Base-by-base conservation (phyloP, 2,888 invertebrate species). In the Archips xylosteana region DNA sequence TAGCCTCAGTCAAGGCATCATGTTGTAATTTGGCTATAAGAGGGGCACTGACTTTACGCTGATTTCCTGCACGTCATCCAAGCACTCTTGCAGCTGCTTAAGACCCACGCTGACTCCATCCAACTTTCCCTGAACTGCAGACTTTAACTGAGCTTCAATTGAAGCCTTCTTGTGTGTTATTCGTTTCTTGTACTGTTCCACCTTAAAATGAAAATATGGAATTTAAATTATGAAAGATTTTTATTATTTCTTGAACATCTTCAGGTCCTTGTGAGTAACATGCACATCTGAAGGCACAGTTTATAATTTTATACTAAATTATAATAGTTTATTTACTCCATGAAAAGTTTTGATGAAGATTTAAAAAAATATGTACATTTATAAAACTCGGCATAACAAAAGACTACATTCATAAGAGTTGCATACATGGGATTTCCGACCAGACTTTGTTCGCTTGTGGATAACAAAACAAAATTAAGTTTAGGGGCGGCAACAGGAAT, bases 121-220 rank as follows among this genome's bases (percentile, higher is more conserved):
- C 70, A 99, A 92, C 91, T 99, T 99, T 77, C 99, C 98, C 89
- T 99, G 99, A 95, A 99, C 98, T 0, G 99, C 99, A n/a, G 99
- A 99, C 92, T 99, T 99, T 34, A 99, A 88, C 95, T 98, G 97
- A 0, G 98, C 98, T 89, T 99, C 99, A 9, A 98, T 98, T 3
- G 98, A 98, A 0, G 97, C 97, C 94, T 98, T 97, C 81, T 97
- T 97, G 74, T 97, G 95, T 10, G 96, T 95, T 75, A 97, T 96
- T 81, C 97, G 92, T 78, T 96, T 95, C 86, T 97, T 97, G 81
- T 97, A 97, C 84, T 97, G 97, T 82, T 97, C 97, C 5, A 97
- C 96, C 95, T 96, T 10, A 32, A n/a, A 57, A 57, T 32, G 15
- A 54, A 23, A 54, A 15, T 15, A 51, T 23, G 23, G 10, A 39